phyloP scores from a whole-genome alignment of 2,888 invertebrate genomes.

The Pomacea canaliculata region DNA sequence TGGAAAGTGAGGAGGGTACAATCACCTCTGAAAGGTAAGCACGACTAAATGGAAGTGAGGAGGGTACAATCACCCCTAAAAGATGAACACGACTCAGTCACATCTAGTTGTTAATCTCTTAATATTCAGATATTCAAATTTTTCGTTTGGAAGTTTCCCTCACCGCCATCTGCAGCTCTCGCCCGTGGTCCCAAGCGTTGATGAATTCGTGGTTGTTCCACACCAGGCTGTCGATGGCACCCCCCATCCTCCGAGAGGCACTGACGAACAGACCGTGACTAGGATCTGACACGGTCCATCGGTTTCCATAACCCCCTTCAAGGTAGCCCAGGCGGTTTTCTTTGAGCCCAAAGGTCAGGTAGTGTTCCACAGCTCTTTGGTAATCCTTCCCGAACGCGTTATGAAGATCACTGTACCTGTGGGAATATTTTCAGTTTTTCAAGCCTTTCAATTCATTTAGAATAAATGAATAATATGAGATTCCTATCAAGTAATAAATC shows the following conservation, averaged over 20 bases:
- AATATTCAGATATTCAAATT: too few relatives aligned
- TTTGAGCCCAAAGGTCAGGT: constrained; percentile 24
- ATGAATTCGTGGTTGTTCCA: constrained; percentile 43
- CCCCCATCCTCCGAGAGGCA: constrained; percentile 39
- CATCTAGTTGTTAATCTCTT: too few relatives aligned
- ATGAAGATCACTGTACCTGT: constrained; percentile 37
- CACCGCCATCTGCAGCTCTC: constrained; percentile 43
- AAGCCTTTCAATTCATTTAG: too few relatives aligned
- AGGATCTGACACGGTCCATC: constrained; percentile 37
- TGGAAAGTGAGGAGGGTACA: too few relatives aligned
- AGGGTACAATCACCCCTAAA: too few relatives aligned
- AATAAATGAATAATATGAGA: too few relatives aligned
- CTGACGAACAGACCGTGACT: constrained; percentile 35
- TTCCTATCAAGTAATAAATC: too few relatives aligned
- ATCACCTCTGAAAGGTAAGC: neutral
- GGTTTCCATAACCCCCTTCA: constrained; percentile 27
- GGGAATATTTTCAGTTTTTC: neutral
- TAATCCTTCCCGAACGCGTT: constrained; percentile 38
- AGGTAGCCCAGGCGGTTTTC: constrained; percentile 38
- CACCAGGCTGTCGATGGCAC: constrained; percentile 42
- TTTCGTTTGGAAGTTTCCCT: neutral
- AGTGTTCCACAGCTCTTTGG: constrained; percentile 36
- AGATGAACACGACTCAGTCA: too few relatives aligned
- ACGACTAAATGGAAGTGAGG: too few relatives aligned
- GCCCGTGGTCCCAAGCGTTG: constrained; percentile 39